phyloP scores from a whole-genome alignment of 2,888 invertebrate species.

The Colostygia pectinataria region DNA sequence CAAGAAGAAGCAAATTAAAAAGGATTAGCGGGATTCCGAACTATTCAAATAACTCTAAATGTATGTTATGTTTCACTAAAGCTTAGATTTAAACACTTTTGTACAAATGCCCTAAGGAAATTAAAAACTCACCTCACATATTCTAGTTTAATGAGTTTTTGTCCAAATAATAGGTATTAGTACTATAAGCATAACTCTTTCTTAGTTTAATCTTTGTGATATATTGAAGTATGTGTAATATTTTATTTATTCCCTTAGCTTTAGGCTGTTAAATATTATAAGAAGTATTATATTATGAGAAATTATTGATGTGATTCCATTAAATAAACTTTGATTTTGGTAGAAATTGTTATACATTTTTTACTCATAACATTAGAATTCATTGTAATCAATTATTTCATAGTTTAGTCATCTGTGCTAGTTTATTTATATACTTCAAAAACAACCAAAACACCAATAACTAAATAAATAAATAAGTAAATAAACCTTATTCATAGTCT shows the following conservation, averaged over 20 bases:
- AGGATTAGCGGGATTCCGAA: slow-evolving; percentile 46
- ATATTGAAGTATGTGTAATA: slow-evolving; percentile 49
- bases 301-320: slow-evolving; percentile 63
- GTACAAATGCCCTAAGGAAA: slow-evolving; percentile 40
- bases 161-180: slow-evolving; percentile 34
- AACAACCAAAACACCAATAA: too few relatives aligned
- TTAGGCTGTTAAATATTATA: slow-evolving; percentile 58
- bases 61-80: slow-evolving; percentile 37
- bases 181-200: slow-evolving; percentile 34
- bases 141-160: slow-evolving; percentile 36
- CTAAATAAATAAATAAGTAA: too few relatives aligned
- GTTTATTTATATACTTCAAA: too few relatives aligned
- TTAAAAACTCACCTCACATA: slow-evolving; percentile 31
- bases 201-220: slow-evolving; percentile 49
- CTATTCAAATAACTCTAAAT: slow-evolving; percentile 28
- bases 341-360: slow-evolving; percentile 35
- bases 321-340: slow-evolving; percentile 61
- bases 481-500: too few relatives aligned
- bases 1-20: slow-evolving; percentile 56
- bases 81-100: slow-evolving; percentile 41
- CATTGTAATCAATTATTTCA: too few relatives aligned
- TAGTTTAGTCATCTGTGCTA: not conserved
- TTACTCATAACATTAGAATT: not conserved
- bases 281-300: slow-evolving; percentile 53
- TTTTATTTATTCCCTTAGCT: slow-evolving; percentile 58